Percentiles rank a stretch among this genome's conserved stretches.
These are phyloP conservation scores for Mormyrus hasselquistii DNA, from an alignment of 2,797 vertebrate genomes.

Conservation along the genomic window DNA sequence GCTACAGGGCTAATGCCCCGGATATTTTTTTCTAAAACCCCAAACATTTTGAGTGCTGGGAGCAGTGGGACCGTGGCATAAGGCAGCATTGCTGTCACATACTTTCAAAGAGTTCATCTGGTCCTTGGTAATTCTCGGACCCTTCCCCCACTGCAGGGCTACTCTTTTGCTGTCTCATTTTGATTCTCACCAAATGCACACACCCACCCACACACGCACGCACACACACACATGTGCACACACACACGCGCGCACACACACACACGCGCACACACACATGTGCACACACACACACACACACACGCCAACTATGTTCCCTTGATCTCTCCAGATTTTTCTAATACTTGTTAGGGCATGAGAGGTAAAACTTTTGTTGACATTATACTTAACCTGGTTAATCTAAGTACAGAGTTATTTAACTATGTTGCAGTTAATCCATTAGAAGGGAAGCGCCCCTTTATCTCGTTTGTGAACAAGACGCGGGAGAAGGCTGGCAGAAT, in stretches of 20 bases:
- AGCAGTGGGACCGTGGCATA: not conserved
- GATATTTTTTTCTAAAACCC: not conserved
- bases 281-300: not conserved
- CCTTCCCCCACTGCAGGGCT: not conserved
- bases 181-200: not conserved
- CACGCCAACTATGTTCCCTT: not conserved
- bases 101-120: not conserved
- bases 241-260: not conserved
- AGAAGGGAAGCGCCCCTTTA: not conserved
- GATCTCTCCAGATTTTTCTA: not conserved
- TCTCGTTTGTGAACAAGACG: not conserved
- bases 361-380: not conserved
- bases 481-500: constrained; percentile 24
- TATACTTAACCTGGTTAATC: not conserved
- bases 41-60: not conserved
- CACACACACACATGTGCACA: not conserved
- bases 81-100: not conserved
- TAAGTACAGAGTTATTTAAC: not conserved
- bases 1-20: not conserved
- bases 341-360: not conserved
- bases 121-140: not conserved
- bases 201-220: not conserved
- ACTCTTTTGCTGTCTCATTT: not conserved
- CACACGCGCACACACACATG: not conserved
- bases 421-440: not conserved